Percentiles rank a stretch among this genome's conserved stretches.
These are phyloP conservation scores for Gambusia holbrooki DNA, from an alignment of 2,113 vertebrate genomes.

Conservation along the genomic window DNA sequence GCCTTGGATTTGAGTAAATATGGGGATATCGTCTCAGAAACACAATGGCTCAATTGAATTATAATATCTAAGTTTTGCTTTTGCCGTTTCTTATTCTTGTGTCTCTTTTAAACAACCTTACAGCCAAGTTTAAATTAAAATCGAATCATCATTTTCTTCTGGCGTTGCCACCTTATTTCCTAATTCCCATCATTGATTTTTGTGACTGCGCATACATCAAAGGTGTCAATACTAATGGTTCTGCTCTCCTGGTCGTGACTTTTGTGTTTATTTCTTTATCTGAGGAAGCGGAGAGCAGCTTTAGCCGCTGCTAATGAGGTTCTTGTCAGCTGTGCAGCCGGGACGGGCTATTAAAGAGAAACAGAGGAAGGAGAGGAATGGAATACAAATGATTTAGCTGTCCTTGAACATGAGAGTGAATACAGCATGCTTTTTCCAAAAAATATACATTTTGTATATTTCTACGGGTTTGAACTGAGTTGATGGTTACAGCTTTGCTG, in stretches of 20 bases:
- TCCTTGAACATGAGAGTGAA: neutral
- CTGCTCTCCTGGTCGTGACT: slow-evolving; percentile 37
- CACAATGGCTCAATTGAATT: neutral
- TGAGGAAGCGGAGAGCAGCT: slow-evolving; percentile 17
- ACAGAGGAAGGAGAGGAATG: slow-evolving; percentile 6
- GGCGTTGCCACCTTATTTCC: neutral
- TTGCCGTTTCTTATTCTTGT: neutral
- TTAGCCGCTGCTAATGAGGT: slow-evolving; percentile 45
- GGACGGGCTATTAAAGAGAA: slow-evolving; percentile 30
- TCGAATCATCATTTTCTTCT: neutral
- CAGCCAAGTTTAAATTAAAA: neutral
- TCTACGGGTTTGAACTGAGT: slow-evolving; percentile 1
- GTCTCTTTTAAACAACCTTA: neutral
- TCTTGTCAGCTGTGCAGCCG: slow-evolving; percentile 45
- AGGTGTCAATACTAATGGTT: slow-evolving; percentile 34
- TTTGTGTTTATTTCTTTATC: slow-evolving; percentile 50
- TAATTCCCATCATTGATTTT: slow-evolving; percentile 41
- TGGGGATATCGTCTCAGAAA: neutral
- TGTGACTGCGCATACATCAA: slow-evolving; percentile 35
- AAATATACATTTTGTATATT: no score
- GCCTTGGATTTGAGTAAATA: neutral
- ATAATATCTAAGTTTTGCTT: neutral
- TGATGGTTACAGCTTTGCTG: neutral
- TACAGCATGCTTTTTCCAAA: no score
- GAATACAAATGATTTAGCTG: slow-evolving; percentile 42